These are phyloP conservation scores for Zoanthus sansibaricus DNA, from an alignment of 92 coral and sea anemone species.

Conservation along the genomic window DNA sequence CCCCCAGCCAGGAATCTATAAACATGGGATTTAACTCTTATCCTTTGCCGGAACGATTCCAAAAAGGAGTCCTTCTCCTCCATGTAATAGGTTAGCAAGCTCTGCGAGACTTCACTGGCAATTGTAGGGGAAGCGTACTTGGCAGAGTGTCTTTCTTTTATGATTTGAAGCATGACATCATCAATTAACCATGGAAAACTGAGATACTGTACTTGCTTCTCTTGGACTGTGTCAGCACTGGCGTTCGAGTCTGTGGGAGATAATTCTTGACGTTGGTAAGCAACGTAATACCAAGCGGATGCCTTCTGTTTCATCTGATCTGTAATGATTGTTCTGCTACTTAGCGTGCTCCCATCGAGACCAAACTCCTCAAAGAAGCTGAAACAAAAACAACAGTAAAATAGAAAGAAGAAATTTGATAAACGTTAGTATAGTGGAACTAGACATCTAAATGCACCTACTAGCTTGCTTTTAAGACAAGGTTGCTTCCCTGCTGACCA, in stretches of 20 bases:
- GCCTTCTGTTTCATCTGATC: conserved; percentile 85
- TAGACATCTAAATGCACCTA: too few species aligned
- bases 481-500: too few species aligned
- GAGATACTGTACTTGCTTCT: conserved; percentile 69
- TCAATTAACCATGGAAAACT: conserved; percentile 99
- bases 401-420: neutral
- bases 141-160: conserved; percentile 27
- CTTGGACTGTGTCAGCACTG: conserved; percentile 24
- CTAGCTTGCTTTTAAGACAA: too few species aligned
- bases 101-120: conserved; percentile 56
- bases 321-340: conserved; percentile 41
- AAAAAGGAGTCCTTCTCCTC: conserved; percentile 62
- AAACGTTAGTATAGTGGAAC: too few species aligned
- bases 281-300: conserved; percentile 92
- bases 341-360: conserved; percentile 57
- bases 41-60: too few species aligned
- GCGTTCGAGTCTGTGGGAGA: conserved; percentile 29
- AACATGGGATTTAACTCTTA: too few species aligned
- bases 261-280: conserved; percentile 60
- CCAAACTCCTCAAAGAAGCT: conserved; percentile 88
- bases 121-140: conserved; percentile 52
- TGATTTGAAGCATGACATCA: conserved; percentile 85
- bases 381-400: neutral
- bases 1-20: too few species aligned
- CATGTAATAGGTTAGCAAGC: conserved; percentile 58